phyloP scores from a whole-genome alignment of 92 coral and sea anemone genomes.

The Anthopleura xanthogrammica region DNA sequence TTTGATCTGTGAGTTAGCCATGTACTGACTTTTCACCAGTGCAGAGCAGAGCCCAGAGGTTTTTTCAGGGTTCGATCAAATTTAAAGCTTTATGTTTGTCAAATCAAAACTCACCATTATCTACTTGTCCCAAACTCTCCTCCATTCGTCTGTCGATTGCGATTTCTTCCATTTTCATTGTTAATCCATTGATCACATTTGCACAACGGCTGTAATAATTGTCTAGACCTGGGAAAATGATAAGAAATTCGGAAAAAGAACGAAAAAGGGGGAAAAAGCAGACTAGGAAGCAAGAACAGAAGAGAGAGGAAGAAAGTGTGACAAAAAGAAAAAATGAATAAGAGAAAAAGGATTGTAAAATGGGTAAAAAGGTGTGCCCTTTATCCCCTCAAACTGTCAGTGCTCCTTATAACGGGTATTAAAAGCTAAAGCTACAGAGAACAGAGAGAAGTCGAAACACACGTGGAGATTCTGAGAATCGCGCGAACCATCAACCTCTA shows the following conservation, averaged over 20 bases:
- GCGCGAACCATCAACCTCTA: too few relatives aligned
- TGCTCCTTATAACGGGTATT: too few relatives aligned
- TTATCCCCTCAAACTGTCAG: too few relatives aligned
- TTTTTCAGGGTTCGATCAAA: too few relatives aligned
- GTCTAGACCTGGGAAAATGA: slow-evolving; percentile 13
- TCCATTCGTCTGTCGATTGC: slow-evolving; percentile 26
- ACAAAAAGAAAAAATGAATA: neutral
- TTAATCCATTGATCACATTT: slow-evolving; percentile 17
- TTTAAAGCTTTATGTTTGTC: neutral
- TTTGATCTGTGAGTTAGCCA: too few relatives aligned
- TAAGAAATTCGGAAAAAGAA: neutral
- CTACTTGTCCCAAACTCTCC: slow-evolving; percentile 15
- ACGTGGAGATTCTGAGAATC: too few relatives aligned
- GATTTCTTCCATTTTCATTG: slow-evolving; percentile 28
- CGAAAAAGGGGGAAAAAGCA: neutral
- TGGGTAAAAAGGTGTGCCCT: too few relatives aligned
- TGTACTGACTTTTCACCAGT: too few relatives aligned
- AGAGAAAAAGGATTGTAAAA: neutral
- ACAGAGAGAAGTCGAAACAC: too few relatives aligned
- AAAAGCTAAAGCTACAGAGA: too few relatives aligned
- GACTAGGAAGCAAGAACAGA: neutral
- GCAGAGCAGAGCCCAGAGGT: too few relatives aligned
- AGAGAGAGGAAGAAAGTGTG: neutral
- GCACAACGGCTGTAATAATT: slow-evolving; percentile 20
- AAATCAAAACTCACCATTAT: neutral